These are phyloP conservation scores for Malurus melanocephalus DNA, from an alignment of 2,113 vertebrate species.

Conservation along the genomic window DNA sequence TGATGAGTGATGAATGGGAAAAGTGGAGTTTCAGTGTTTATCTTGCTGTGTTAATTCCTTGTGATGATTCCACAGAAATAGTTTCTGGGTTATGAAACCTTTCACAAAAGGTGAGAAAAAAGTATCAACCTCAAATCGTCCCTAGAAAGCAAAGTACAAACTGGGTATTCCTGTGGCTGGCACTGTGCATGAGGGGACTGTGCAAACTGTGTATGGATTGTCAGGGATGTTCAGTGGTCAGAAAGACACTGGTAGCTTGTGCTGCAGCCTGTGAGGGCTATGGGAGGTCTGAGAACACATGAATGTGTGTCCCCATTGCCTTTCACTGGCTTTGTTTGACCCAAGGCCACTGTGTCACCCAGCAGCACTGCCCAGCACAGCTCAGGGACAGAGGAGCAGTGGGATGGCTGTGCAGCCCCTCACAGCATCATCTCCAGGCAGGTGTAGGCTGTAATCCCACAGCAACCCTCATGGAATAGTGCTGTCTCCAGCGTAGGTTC, in stretches of 20 bases:
- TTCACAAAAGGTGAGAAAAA: not conserved
- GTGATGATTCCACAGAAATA: conserved; percentile 7
- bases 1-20: conserved; percentile 7
- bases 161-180: not conserved
- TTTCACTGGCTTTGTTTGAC: not conserved
- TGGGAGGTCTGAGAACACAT: not conserved
- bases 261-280: not conserved
- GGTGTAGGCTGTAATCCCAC: not conserved
- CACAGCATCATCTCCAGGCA: not conserved
- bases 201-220: not conserved
- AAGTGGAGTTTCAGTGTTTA: conserved; percentile 15
- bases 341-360: not conserved
- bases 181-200: not conserved
- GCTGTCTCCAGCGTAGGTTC: not conserved
- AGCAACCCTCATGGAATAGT: not conserved
- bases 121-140: not conserved
- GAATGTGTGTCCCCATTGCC: not conserved
- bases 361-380: not conserved
- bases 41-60: conserved; percentile 25
- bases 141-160: conserved; percentile 7
- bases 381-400: not conserved
- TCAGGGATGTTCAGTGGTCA: not conserved
- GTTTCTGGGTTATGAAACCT: conserved; percentile 3
- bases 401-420: not conserved
- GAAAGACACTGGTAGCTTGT: not conserved